phyloP scores from a whole-genome alignment of 2,888 invertebrate species.

The Augiades crinisus region DNA sequence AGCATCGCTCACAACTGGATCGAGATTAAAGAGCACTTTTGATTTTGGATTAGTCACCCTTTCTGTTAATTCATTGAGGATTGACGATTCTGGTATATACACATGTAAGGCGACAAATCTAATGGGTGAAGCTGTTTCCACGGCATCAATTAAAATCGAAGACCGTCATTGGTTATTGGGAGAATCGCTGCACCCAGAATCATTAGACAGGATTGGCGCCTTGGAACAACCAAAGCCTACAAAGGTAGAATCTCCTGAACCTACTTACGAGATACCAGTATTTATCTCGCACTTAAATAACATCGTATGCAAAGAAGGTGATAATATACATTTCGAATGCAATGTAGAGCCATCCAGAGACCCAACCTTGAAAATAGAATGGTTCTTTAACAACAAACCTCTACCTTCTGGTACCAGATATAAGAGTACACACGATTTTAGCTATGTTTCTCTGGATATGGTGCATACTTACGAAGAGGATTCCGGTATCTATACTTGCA shows the following conservation, averaged over 20 bases:
- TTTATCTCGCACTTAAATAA: slow-evolving; percentile 96
- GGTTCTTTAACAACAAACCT: slow-evolving; percentile 96
- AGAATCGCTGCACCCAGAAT: slow-evolving; percentile 94
- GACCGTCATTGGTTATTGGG: slow-evolving; percentile 94
- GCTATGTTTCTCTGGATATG: slow-evolving; percentile 95
- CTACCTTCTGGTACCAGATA: slow-evolving; percentile 94
- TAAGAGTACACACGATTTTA: slow-evolving; percentile 97
- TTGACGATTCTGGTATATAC: slow-evolving; percentile 97
- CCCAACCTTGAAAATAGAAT: slow-evolving; percentile 94
- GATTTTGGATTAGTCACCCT: slow-evolving; percentile 98
- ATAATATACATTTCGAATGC: slow-evolving; percentile 94
- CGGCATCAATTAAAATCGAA: slow-evolving; percentile 93
- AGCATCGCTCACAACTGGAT: slow-evolving; percentile 91
- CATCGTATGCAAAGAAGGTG: slow-evolving; percentile 92
- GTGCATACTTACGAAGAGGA: slow-evolving; percentile 94
- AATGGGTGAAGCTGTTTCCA: slow-evolving; percentile 96
- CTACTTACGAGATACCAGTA: slow-evolving; percentile 91
- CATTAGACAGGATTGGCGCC: slow-evolving; percentile 91
- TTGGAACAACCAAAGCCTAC: slow-evolving; percentile 89
- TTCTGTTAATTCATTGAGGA: slow-evolving; percentile 92
- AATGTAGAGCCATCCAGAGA: slow-evolving; percentile 96
- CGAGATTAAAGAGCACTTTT: slow-evolving; percentile 95
- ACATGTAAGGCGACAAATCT: slow-evolving; percentile 97
- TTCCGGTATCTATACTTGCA: slow-evolving; percentile 95
- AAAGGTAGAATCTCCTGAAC: slow-evolving; percentile 87